phyloP scores from a whole-genome alignment of 2,888 invertebrate genomes.

The Calliopum simillimum region DNA sequence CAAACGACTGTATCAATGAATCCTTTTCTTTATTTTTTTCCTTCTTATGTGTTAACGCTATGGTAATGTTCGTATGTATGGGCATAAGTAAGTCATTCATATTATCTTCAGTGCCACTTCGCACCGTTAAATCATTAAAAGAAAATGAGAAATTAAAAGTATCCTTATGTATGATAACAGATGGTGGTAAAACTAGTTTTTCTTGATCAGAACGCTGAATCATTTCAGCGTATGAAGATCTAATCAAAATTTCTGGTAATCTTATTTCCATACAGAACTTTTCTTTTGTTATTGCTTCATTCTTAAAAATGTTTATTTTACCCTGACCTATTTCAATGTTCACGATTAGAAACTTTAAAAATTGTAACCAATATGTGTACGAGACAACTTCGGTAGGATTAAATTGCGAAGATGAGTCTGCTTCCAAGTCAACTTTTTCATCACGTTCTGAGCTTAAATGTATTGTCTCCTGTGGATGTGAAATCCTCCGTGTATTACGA shows the following conservation, averaged over 20 bases:
- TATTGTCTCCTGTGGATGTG: conserved; percentile 64
- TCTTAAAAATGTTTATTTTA: conserved; percentile 41
- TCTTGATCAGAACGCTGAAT: conserved; percentile 55
- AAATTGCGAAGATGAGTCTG: conserved; percentile 16
- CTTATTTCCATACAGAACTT: conserved; percentile 49
- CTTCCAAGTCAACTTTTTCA: conserved; percentile 50
- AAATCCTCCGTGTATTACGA: conserved; percentile 52
- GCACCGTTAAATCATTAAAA: conserved; percentile 52
- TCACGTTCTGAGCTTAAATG: conserved; percentile 66
- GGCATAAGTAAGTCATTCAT: conserved; percentile 62
- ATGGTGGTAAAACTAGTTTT: conserved; percentile 39
- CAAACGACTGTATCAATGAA: too few relatives aligned
- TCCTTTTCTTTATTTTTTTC: conserved; percentile 28
- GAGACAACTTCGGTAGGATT: not conserved
- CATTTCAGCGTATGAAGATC: conserved; percentile 53
- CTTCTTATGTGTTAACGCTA: conserved; percentile 57
- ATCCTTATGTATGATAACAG: conserved; percentile 31
- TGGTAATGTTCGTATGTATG: conserved; percentile 59
- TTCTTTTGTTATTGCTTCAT: conserved; percentile 43
- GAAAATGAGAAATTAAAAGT: conserved; percentile 60
- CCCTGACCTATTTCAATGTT: conserved; percentile 53
- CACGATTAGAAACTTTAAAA: conserved; percentile 30
- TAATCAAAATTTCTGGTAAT: conserved; percentile 54
- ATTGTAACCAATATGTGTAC: not conserved
- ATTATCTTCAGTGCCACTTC: conserved; percentile 40